Conservation (phyloP, 37 sponge, comb jelly and placozoan genomes). For the Cliona cf. orientalis region DNA sequence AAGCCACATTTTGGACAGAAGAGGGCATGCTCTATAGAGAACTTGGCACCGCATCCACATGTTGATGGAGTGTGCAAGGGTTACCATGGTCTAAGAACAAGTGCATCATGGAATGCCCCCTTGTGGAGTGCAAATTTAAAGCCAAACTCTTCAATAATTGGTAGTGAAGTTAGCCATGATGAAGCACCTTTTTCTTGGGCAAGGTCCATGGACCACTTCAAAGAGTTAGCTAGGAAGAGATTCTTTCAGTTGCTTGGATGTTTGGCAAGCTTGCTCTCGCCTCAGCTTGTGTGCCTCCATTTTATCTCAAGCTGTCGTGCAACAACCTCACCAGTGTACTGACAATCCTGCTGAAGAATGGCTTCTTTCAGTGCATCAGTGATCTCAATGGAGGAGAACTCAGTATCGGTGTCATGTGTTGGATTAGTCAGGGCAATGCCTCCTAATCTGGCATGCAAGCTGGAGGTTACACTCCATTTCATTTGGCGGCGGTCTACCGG, state of each 20-base stretch:
- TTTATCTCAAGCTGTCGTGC: conserved; percentile 22
- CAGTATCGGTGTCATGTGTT: conserved; percentile 6
- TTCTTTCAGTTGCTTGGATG: no score
- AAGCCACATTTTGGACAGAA: conserved; percentile 29
- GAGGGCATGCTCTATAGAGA: conserved; percentile 24
- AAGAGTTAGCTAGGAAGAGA: not conserved
- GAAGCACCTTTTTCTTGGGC: conserved; percentile 29
- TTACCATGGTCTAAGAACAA: conserved; percentile 1
- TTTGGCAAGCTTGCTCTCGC: conserved; percentile 26
- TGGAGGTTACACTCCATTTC: not conserved
- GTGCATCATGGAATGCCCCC: conserved; percentile 19
- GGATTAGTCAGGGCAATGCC: conserved; percentile 28
- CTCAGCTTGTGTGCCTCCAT: conserved; percentile 18
- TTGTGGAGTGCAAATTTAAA: conserved; percentile 12
- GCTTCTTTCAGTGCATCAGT: conserved; percentile 21
- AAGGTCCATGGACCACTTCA: no score
- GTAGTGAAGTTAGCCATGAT: conserved; percentile 15
- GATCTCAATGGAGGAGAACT: conserved; percentile 41
- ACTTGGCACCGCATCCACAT: conserved; percentile 23
- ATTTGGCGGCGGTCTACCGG: conserved; percentile 23
- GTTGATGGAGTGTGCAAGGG: conserved; percentile 19
- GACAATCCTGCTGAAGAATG: conserved; percentile 20
- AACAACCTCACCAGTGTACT: conserved; percentile 17
- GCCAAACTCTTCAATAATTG: conserved; percentile 26
- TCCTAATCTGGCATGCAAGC: conserved; percentile 19